These are phyloP conservation scores for Limnephilus marmoratus DNA, from an alignment of 2,888 invertebrate species.

Conservation along the genomic window DNA sequence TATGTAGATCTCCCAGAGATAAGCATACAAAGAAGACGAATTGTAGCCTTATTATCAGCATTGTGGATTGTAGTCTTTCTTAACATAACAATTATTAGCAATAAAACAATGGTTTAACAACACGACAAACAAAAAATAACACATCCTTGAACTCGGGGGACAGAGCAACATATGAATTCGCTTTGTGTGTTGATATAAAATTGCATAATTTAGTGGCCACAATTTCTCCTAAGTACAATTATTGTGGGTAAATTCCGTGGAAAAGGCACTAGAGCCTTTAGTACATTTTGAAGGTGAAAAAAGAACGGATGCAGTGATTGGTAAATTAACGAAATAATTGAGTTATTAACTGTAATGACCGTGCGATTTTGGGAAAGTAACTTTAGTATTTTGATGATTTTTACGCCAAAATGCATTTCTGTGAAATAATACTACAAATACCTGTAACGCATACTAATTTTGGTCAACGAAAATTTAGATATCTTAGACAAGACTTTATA, in stretches of 20 bases:
- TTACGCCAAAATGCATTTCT: neutral
- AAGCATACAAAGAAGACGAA: conserved; percentile 2
- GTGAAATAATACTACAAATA: neutral
- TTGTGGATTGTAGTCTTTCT: neutral
- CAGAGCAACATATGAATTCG: neutral
- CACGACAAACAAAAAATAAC: neutral
- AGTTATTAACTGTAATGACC: neutral
- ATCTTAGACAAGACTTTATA: too few relatives aligned
- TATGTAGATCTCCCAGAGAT: neutral
- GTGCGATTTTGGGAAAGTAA: neutral
- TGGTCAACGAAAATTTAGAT: too few relatives aligned
- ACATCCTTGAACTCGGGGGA: neutral
- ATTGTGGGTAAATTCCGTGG: too few relatives aligned
- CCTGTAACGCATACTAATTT: too few relatives aligned
- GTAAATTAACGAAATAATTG: neutral
- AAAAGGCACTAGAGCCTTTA: neutral
- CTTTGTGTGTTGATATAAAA: neutral
- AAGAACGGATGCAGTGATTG: neutral
- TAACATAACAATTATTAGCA: neutral
- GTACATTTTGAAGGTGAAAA: neutral
- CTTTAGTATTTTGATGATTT: neutral
- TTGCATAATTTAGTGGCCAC: neutral
- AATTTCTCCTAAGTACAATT: neutral
- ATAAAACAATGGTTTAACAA: neutral
- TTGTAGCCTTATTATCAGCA: neutral